Evolutionary conservation across 2,888 invertebrate genomes (phyloP), one percentile per base, ranked within the genome.

Genomic region (Torymus auratus): DNA sequence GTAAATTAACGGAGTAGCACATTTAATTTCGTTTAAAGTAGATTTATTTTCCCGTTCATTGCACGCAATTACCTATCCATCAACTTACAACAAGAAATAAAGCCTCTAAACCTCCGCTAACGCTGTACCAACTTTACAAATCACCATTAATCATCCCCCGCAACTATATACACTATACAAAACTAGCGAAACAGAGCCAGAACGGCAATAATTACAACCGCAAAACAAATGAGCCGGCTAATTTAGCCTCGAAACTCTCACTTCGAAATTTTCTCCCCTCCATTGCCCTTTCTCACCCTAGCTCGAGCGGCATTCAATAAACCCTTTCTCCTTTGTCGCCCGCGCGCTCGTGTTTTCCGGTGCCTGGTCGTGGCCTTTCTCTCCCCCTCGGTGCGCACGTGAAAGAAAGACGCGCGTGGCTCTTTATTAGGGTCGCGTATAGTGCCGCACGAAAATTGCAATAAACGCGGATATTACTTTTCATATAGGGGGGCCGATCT

Each of bases 281-380:
- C 15, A 17, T 41, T 15, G 17, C 53, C 56, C 67, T n/a, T 10
- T 52, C 61, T 62, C 68, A 61, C 52, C 62, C 52, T 74, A 50
- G 60, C 61, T 67, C 68, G 41, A 64, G 17, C 53, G 58, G 53
- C 73, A 67, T 74, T 72, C 64, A 72, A 72, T 68, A 55, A 71
- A 67, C 72, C 81, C 73, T 71, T 76, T 75, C 55, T 60, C 70
- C 64, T 64, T 53, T 77, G 82, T 70, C 77, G 68, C 20, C n/a
- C n/a, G n/a, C 2, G 55, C n/a, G 64, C 64, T 56, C 68, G 74
- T 76, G 73, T 76, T 80, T 75, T 55, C 68, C 80, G 73, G 61
- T 64, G 41, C 41, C n/a, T 7, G 23, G 20, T 20, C 23, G 4
- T 28, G 23, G 13, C 23, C 53, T 61, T 53, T 62, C 41, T n/a